phyloP scores from a whole-genome alignment of 2,888 invertebrate species.

The Acanthosepion lycidas region DNA sequence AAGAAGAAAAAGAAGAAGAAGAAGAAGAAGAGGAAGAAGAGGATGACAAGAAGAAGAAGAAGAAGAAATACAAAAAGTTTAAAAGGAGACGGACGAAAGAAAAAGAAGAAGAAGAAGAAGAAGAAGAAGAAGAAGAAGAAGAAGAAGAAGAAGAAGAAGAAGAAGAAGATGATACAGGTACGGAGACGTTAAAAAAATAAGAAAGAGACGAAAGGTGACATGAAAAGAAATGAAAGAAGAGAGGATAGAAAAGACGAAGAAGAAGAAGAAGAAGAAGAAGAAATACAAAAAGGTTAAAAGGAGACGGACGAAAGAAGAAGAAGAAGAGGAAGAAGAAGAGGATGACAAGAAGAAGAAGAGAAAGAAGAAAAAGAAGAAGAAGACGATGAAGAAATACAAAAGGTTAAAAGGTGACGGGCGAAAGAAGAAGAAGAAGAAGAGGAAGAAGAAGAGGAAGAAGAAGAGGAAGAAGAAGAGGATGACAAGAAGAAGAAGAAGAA shows the following conservation, averaged over 20 bases:
- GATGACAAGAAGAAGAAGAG: too few species aligned
- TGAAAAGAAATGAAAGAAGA: neutral
- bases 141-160: too few species aligned
- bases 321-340: too few species aligned
- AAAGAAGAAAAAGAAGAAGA: too few species aligned
- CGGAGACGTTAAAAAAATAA: neutral
- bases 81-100: neutral
- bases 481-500: too few species aligned
- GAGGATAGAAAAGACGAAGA: neutral
- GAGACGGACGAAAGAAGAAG: too few species aligned
- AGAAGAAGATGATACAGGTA: neutral
- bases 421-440: too few species aligned
- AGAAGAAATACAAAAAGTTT: neutral
- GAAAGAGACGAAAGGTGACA: neutral
- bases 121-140: neutral
- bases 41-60: neutral
- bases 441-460: too few species aligned
- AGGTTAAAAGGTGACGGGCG: too few species aligned
- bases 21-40: neutral
- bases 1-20: neutral
- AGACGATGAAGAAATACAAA: too few species aligned
- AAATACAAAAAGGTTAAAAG: neutral
- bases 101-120: neutral
- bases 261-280: neutral
- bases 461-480: too few species aligned